Evolutionary conservation across 2,113 vertebrate genomes (phyloP), one percentile per base, ranked within the genome.

Genomic region (Tragulus kanchil): DNA sequence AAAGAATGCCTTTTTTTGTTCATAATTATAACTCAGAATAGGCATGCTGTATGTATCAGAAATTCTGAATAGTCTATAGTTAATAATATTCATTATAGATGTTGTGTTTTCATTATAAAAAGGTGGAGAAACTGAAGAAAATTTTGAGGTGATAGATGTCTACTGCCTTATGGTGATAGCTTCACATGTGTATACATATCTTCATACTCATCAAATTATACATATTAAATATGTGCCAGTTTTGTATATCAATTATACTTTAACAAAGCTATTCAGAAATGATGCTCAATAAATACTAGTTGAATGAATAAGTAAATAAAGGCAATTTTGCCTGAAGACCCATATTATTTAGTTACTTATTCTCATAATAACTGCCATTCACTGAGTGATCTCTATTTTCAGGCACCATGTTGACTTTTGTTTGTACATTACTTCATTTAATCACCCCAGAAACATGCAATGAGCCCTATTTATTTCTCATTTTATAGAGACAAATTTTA

Each of bases 271-370:
- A 3, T 62, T 71, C 17, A 31, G 61, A 71, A 31, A 61, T 25
- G 42, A 85, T n/a, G 15, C 12, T 73, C 3, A 52, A 19, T 36
- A 54, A 88, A 26, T 61, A 73, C 16, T 61, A 56, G 12, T 56
- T 61, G 50, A 84, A 93, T 89, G 85, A 88, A 28, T 89, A 78
- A 90, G 61, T 36, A 78, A 83, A 73, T 48, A 62, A 93, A 79
- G 28, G 15, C 6, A 59, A 36, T 84, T 93, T 94, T 85, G 19
- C 50, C 28, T 89, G 75, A 50, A 96, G 85, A 64, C 13, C 21
- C 8, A 52, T 50, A 50, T 73, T 92, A 62, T 86, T 59, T 15
- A 89, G 52, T 77, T 59, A 61, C 16, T 87, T 82, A 21, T 54
- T 88, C 65, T 82, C 52, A 2, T 61, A 54, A 61, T 67, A 77